Evolutionary conservation across 1,140 invertebrate genomes (phyloP).

Genomic region (Drosophila rufa): DNA sequence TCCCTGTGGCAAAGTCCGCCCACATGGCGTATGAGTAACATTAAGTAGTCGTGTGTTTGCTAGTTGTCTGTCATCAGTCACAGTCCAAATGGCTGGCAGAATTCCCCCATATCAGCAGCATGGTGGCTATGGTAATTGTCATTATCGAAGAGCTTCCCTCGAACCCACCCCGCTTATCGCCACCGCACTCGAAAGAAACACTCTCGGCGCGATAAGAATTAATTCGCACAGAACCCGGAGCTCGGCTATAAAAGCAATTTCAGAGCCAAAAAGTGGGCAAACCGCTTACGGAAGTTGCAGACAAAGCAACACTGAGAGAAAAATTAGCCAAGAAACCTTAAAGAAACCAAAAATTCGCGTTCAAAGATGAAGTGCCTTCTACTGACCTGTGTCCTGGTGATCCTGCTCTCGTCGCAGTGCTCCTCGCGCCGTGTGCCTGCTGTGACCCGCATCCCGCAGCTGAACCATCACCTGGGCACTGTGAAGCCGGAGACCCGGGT

Average conservation of each 20-base stretch:
- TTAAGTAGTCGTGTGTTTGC: slow-evolving; percentile 1
- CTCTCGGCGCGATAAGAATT: slow-evolving; percentile 50
- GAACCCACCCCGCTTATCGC: slow-evolving; percentile 58
- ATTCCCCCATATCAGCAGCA: slow-evolving; percentile 49
- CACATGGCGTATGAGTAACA: slow-evolving; percentile 68
- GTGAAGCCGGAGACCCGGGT: slow-evolving; percentile 69
- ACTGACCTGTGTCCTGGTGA: slow-evolving; percentile 28
- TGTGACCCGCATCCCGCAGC: neutral
- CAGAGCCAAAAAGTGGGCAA: slow-evolving; percentile 29
- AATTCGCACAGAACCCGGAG: slow-evolving; percentile 18
- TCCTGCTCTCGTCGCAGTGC: slow-evolving; percentile 30
- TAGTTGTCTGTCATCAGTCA: slow-evolving; percentile 6
- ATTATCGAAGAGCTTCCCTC: slow-evolving; percentile 67
- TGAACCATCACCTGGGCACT: slow-evolving; percentile 40
- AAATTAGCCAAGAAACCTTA: neutral
- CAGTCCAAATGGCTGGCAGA: slow-evolving; percentile 10
- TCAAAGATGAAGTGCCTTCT: slow-evolving; percentile 52
- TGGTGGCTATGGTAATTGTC: slow-evolving; percentile 69
- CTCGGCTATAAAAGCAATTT: slow-evolving; percentile 60
- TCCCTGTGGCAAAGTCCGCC: slow-evolving; percentile 47
- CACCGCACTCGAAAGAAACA: slow-evolving; percentile 60
- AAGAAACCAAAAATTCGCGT: neutral
- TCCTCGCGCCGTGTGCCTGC: slow-evolving; percentile 5
- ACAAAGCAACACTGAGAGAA: slow-evolving; percentile 20
- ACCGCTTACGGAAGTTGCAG: slow-evolving; percentile 43